Conservation (phyloP, 2,113 vertebrate genomes). For the human region GRCh38 chr5:156842001-156842500, state of each 20-base stretch:
- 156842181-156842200: neutral
- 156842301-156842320: neutral
- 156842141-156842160: neutral
- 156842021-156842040: neutral
- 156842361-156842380: neutral
- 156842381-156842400: neutral
- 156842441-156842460: neutral
- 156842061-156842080: neutral
- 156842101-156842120: neutral
- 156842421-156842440: no score
- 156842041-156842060: neutral
- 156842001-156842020: neutral
- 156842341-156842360: neutral
- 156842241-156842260: neutral
- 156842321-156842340: neutral
- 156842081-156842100: neutral
- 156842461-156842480: neutral
- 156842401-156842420: neutral
- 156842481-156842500: neutral
- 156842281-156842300: neutral
- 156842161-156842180: neutral
- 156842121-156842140: neutral
- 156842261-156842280: neutral
- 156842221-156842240: neutral
- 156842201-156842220: neutral